A percentile compares a stretch with the other conserved stretches of the same genome.
phyloP scores from a whole-genome alignment of 2,113 vertebrate species.

The Ariopsis seemanni region DNA sequence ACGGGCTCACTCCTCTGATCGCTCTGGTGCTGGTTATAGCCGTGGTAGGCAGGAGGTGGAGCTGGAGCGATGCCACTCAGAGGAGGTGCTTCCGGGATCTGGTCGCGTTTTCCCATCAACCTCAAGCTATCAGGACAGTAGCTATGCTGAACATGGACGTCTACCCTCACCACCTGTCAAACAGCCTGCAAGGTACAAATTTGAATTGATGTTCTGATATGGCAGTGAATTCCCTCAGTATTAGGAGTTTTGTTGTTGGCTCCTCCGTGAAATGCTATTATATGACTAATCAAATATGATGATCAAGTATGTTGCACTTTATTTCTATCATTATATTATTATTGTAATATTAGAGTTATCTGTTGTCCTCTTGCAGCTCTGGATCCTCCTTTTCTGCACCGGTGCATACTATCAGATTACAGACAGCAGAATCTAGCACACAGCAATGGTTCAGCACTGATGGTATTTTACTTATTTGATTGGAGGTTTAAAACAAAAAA shows the following conservation, averaged over 20 bases:
- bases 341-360: neutral
- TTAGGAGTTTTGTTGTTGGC: neutral
- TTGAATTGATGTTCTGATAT: neutral
- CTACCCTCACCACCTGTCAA: conserved; percentile 78
- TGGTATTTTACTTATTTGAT: conserved; percentile 59
- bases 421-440: conserved; percentile 75
- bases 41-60: conserved; percentile 52
- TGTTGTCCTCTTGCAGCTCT: conserved; percentile 65
- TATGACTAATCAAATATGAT: neutral
- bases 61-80: conserved; percentile 83
- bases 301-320: neutral
- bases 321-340: neutral
- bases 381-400: conserved; percentile 72
- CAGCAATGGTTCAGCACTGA: conserved; percentile 84
- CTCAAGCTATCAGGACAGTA: conserved; percentile 63
- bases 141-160: conserved; percentile 75
- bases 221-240: neutral
- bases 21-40: conserved; percentile 67
- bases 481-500: neutral
- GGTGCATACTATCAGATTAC: conserved; percentile 72
- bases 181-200: conserved; percentile 75
- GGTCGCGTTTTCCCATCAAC: conserved; percentile 68
- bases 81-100: conserved; percentile 78
- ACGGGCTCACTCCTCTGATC: conserved; percentile 89
- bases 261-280: neutral